Conservation (phyloP, 2,888 invertebrate species). For the Euclidia mi region DNA sequence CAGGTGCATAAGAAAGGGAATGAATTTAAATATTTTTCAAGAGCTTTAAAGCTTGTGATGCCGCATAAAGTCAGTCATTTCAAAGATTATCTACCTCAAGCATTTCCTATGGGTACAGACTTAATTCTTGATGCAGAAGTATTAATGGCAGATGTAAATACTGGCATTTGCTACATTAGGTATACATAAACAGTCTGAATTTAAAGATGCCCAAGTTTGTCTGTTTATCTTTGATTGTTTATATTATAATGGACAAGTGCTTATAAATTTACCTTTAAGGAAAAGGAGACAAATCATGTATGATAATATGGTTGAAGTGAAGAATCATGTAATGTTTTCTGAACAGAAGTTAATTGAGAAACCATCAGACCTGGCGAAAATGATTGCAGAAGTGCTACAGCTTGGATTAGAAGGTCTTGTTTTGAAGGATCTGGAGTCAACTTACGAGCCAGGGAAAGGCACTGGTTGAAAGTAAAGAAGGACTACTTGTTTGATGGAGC, state of each 20-base stretch:
- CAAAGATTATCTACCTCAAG: slow-evolving; percentile 95
- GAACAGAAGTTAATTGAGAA: slow-evolving; percentile 94
- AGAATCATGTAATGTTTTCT: slow-evolving; percentile 96
- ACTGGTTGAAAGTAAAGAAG: slow-evolving; percentile 99
- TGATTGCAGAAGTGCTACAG: slow-evolving; percentile 96
- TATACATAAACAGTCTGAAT: slow-evolving; percentile 96
- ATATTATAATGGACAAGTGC: slow-evolving; percentile 96
- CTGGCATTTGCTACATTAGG: slow-evolving; percentile 97
- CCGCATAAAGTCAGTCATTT: slow-evolving; percentile 95
- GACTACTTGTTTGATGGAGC: slow-evolving; percentile 98
- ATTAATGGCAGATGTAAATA: slow-evolving; percentile 95
- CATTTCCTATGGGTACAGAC: slow-evolving; percentile 96
- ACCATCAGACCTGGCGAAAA: slow-evolving; percentile 93
- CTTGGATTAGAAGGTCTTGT: slow-evolving; percentile 97
- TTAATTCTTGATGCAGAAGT: slow-evolving; percentile 98
- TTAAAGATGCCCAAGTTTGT: slow-evolving; percentile 96
- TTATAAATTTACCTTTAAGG: slow-evolving; percentile 93
- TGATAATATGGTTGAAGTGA: slow-evolving; percentile 95
- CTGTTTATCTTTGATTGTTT: slow-evolving; percentile 98
- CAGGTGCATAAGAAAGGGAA: slow-evolving; percentile 97
- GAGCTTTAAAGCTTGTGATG: slow-evolving; percentile 95
- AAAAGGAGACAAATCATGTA: slow-evolving; percentile 94
- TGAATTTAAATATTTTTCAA: slow-evolving; percentile 96
- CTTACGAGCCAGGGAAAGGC: slow-evolving; percentile 97
- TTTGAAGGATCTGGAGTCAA: slow-evolving; percentile 94